Evolutionary conservation across 2,797 vertebrate species (phyloP).

Genomic region (Alectoris magna): DNA sequence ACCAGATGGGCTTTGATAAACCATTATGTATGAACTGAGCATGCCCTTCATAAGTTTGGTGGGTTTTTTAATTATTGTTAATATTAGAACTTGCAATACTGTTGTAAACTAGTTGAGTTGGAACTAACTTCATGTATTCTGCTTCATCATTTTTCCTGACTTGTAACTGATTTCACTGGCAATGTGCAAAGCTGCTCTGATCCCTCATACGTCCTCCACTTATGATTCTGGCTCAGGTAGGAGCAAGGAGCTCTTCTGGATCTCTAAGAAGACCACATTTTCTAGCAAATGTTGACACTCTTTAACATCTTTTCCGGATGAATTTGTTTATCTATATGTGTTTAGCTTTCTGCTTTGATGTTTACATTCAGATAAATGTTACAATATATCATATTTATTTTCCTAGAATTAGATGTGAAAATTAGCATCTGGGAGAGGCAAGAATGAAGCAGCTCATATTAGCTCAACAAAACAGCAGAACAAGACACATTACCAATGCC

Average conservation of each 20-base stretch:
- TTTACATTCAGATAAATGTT: background rate
- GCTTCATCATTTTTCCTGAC: background rate
- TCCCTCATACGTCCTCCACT: background rate
- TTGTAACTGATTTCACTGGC: background rate
- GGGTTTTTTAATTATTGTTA: background rate
- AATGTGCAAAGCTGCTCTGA: background rate
- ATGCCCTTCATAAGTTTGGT: background rate
- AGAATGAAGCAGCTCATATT: background rate
- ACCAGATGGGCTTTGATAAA: background rate
- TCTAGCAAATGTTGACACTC: background rate
- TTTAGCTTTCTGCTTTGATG: constrained; percentile 23
- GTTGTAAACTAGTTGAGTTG: background rate
- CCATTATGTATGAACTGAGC: background rate
- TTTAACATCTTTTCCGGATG: background rate
- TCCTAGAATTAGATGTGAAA: constrained; percentile 30
- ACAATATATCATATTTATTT: background rate
- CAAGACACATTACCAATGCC: background rate
- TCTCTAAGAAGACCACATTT: background rate
- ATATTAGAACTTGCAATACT: background rate
- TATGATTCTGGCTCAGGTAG: background rate
- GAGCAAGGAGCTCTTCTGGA: background rate
- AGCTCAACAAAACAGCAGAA: background rate
- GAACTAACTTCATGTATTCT: background rate
- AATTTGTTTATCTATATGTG: constrained; percentile 28
- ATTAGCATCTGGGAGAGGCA: constrained; percentile 12